Evolutionary conservation across 2,797 vertebrate species (phyloP).

Genomic region (Vultur gryphus): DNA sequence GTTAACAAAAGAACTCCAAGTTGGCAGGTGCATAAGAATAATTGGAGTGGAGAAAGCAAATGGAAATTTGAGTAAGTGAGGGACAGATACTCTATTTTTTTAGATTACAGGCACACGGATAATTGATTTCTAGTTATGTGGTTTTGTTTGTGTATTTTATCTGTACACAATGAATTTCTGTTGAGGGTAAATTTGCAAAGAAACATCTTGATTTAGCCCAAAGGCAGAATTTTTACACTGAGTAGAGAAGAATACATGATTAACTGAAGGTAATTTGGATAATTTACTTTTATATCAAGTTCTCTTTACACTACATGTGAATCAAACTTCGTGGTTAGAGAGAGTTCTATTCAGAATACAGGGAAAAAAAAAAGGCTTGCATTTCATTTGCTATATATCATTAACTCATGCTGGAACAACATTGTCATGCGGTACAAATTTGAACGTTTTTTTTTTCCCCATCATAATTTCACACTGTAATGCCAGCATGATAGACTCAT

Average conservation of each 20-base stretch:
- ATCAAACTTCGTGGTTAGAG: background rate
- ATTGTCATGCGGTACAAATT: background rate
- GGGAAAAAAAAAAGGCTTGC: background rate
- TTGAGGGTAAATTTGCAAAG: background rate
- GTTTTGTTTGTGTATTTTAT: background rate
- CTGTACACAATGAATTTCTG: background rate
- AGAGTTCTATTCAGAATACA: background rate
- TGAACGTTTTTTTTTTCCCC: background rate
- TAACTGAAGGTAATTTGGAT: background rate
- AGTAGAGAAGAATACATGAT: background rate
- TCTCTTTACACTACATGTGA: background rate
- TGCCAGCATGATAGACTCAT: conserved; percentile 41
- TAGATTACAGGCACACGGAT: background rate
- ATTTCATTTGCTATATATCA: background rate
- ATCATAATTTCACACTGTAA: conserved; percentile 33
- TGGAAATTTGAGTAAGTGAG: background rate
- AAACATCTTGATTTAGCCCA: background rate
- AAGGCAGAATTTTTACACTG: background rate
- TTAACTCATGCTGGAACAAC: background rate
- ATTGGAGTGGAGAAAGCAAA: background rate
- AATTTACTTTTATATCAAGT: background rate
- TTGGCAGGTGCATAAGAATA: background rate
- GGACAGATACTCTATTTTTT: background rate
- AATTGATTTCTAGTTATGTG: background rate
- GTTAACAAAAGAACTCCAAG: background rate